Conservation (phyloP, 1,140 invertebrate genomes). For the Cyrtorhinus lividipennis region DNA sequence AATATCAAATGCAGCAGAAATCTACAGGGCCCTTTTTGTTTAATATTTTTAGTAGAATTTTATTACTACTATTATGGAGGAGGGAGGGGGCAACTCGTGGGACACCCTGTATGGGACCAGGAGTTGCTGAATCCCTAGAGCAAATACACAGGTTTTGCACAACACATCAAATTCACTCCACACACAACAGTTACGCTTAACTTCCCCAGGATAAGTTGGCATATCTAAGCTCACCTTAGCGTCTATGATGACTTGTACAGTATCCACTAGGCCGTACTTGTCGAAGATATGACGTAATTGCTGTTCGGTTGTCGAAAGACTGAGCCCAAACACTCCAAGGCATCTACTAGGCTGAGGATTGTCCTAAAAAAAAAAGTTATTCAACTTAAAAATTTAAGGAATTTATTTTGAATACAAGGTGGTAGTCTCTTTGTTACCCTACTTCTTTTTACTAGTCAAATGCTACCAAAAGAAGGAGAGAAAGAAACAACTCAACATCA, state of each 20-base stretch:
- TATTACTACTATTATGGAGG: neutral
- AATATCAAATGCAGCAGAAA: neutral
- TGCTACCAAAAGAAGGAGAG: too few relatives aligned
- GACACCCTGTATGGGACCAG: too few relatives aligned
- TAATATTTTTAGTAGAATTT: neutral
- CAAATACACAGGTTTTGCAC: too few relatives aligned
- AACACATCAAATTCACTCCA: too few relatives aligned
- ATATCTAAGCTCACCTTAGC: slow-evolving; percentile 57
- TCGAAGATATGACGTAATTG: slow-evolving; percentile 87
- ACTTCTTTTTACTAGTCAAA: too few relatives aligned
- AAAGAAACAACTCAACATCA: too few relatives aligned
- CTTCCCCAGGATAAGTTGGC: neutral
- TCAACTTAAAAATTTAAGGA: too few relatives aligned
- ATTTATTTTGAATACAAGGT: too few relatives aligned
- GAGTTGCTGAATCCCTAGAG: too few relatives aligned
- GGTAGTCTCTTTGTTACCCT: too few relatives aligned
- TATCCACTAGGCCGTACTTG: slow-evolving; percentile 81
- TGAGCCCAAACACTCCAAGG: slow-evolving; percentile 87
- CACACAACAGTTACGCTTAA: too few relatives aligned
- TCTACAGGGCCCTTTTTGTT: neutral
- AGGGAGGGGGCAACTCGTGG: too few relatives aligned
- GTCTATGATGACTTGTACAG: slow-evolving; percentile 91
- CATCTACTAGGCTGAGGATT: slow-evolving; percentile 78
- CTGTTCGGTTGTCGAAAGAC: slow-evolving; percentile 79
- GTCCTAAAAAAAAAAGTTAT: slow-evolving; percentile 41